Base-by-base conservation (phyloP, 2,888 invertebrate genomes). In the Hololepta plana region DNA sequence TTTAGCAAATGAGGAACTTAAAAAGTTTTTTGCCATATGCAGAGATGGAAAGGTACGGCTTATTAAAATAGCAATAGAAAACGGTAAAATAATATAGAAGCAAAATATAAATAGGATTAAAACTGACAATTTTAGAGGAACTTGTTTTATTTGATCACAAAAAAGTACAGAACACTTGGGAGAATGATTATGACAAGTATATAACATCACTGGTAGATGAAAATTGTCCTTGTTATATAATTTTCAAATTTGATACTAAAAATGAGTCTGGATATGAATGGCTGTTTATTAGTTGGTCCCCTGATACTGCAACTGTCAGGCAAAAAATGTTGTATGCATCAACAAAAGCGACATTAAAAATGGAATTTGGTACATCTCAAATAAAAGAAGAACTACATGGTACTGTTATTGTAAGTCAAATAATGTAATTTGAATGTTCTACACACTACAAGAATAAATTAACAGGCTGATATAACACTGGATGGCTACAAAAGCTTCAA, bases 271-370 rank as follows among this genome's bases (percentile, higher is more conserved):
- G 87, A 1, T 75, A 82, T 53, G 81, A 88, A 43, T 98, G 96
- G 95, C 53, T 96, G 5, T 64, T 90, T 27, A 72, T 91, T 27
- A 82, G 82, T 41, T 98, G 93, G 87, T 85, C 81, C 1, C 96
- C 96, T 1, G 96, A 96, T 46, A 69, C 68, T 29, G 82, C 93
- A 1, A 72, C 81, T 0, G 77, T 95, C 3, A 62, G 95, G 30
- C 77, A 90, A 45, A 98, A 98, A 57, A 96, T 98, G 96, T 59
- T 98, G 27, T 93, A 93, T 45, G 96, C 96, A 0, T 93, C 91
- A 0, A 96, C 95, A 0, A 88, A 93, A 55, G 88, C 96, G 1
- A 98, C 96, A 1, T 60, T 98, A 14, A 98, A 95, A 51, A 77
- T 76, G 44, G 91, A 95, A 52, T 98, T 98, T 55, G 96, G 96